Evolutionary conservation across 1,140 invertebrate species (phyloP).

Genomic region (Aricia agestis): DNA sequence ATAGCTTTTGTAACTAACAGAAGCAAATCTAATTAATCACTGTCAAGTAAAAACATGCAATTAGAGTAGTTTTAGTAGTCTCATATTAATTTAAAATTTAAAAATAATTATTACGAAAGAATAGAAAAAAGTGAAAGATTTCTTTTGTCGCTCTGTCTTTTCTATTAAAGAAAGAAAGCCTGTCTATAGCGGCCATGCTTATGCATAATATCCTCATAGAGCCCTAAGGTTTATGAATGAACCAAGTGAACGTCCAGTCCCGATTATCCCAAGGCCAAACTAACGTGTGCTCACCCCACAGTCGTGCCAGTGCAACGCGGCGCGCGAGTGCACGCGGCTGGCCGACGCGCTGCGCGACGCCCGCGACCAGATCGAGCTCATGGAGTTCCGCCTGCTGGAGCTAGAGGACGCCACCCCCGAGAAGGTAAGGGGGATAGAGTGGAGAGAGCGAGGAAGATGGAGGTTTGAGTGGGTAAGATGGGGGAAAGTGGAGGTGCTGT

Average conservation of each 20-base stretch:
- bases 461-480: neutral
- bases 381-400: slow-evolving; percentile 79
- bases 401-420: slow-evolving; percentile 73
- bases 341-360: slow-evolving; percentile 76
- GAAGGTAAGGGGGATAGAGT: slow-evolving; percentile 45
- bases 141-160: too few species aligned
- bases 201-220: too few species aligned
- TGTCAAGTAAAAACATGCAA: too few species aligned
- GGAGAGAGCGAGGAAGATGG: neutral
- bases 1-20: too few species aligned
- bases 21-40: too few species aligned
- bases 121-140: too few species aligned
- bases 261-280: slow-evolving; percentile 24
- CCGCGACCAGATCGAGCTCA: slow-evolving; percentile 78
- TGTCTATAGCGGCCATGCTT: too few species aligned
- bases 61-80: too few species aligned
- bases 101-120: too few species aligned
- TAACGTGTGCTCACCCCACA: slow-evolving; percentile 30
- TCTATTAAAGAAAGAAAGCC: too few species aligned
- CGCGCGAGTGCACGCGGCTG: slow-evolving; percentile 73
- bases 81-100: too few species aligned
- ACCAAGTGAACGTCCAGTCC: slow-evolving; percentile 25
- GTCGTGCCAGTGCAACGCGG: slow-evolving; percentile 65
- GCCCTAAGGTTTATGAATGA: neutral
- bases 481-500: too few species aligned